Evolutionary conservation across 2,888 invertebrate species (phyloP).

Genomic region (Loripinus fragilis): DNA sequence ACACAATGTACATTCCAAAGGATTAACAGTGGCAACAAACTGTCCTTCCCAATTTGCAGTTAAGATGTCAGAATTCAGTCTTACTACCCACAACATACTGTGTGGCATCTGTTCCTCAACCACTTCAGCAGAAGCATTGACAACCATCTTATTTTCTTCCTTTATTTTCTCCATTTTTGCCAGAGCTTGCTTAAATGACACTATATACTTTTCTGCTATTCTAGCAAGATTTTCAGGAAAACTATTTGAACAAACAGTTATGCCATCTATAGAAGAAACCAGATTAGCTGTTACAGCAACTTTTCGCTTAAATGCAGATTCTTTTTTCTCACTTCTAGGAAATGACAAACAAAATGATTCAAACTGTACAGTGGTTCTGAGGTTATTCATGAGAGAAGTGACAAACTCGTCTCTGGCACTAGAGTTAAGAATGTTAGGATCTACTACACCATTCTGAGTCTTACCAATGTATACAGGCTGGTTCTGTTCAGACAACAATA

Average conservation of each 20-base stretch:
- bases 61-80: conserved; percentile 34
- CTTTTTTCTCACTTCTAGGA: conserved; percentile 45
- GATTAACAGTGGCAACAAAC: conserved; percentile 57
- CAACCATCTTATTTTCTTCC: background rate
- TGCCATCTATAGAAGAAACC: conserved; percentile 31
- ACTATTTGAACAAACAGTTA: conserved; percentile 31
- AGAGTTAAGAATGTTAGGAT: conserved; percentile 35
- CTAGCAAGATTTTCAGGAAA: conserved; percentile 39
- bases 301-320: conserved; percentile 47
- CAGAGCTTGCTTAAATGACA: conserved; percentile 50
- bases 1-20: conserved; percentile 32
- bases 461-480: conserved; percentile 12
- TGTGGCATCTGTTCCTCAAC: conserved; percentile 59
- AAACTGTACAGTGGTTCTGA: conserved; percentile 57
- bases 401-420: conserved; percentile 49
- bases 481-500: conserved; percentile 41
- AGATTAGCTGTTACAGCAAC: conserved; percentile 33
- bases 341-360: conserved; percentile 61
- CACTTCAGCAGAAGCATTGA: conserved; percentile 38
- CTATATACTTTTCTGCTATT: conserved; percentile 43
- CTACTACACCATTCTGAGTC: conserved; percentile 4
- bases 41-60: conserved; percentile 57
- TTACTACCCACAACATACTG: conserved; percentile 54
- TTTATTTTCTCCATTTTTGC: conserved; percentile 33
- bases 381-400: conserved; percentile 54